These are phyloP conservation scores for Dolichotis patagonum DNA, from an alignment of 2,113 vertebrate species.

Conservation along the genomic window DNA sequence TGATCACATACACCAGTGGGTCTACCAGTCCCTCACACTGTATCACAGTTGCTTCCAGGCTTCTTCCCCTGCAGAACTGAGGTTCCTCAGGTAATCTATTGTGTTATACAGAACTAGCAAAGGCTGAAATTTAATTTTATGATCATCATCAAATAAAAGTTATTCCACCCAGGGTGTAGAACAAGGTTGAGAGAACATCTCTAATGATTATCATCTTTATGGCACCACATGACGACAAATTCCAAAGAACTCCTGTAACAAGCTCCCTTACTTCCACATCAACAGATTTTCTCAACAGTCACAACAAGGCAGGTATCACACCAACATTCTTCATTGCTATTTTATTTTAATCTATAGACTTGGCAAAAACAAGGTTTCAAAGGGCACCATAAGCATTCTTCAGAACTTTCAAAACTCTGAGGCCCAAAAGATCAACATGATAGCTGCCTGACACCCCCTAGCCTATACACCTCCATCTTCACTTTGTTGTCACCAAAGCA, in stretches of 20 bases:
- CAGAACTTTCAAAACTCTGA: slow-evolving; percentile 97
- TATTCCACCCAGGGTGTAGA: slow-evolving; percentile 98
- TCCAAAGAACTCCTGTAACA: slow-evolving; percentile 98
- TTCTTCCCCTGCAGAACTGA: slow-evolving; percentile 97
- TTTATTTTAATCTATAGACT: slow-evolving; percentile 98
- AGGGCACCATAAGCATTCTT: slow-evolving; percentile 96
- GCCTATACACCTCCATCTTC: slow-evolving; percentile 94
- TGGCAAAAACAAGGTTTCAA: slow-evolving; percentile 97
- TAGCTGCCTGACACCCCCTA: slow-evolving; percentile 97
- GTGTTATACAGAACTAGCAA: slow-evolving; percentile 97
- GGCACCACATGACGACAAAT: slow-evolving; percentile 95
- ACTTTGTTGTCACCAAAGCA: slow-evolving; percentile 96
- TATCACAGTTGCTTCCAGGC: slow-evolving; percentile 96
- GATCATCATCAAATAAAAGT: slow-evolving; percentile 95
- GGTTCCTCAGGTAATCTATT: slow-evolving; percentile 96
- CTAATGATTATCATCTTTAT: slow-evolving; percentile 99
- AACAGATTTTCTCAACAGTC: slow-evolving; percentile 94
- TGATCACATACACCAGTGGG: slow-evolving; percentile 96
- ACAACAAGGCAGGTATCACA: slow-evolving; percentile 94
- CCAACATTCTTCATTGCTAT: slow-evolving; percentile 95
- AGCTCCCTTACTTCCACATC: slow-evolving; percentile 97
- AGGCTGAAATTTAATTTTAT: slow-evolving; percentile 98
- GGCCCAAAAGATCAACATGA: slow-evolving; percentile 94
- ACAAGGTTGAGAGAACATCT: slow-evolving; percentile 94
- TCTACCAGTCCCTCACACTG: slow-evolving; percentile 96